Conservation (phyloP, 2,797 vertebrate genomes). For the Sparidentex hasta region DNA sequence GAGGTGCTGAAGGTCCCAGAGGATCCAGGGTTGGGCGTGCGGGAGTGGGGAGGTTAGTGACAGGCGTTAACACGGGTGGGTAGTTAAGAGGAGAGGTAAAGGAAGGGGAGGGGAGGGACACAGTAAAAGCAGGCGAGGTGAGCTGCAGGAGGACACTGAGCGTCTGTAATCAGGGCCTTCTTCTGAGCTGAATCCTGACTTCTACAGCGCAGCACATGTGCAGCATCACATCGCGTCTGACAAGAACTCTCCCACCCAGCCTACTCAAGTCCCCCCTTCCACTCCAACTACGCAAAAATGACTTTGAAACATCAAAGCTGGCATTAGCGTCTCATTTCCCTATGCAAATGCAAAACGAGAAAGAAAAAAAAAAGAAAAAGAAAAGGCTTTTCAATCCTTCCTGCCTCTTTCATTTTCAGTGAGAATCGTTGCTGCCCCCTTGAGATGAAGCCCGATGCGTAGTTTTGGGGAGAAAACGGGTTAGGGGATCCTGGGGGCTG, state of each 20-base stretch:
- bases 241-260: conserved; percentile 50
- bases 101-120: conserved; percentile 39
- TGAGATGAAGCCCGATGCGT: conserved; percentile 73
- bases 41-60: conserved; percentile 65
- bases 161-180: conserved; percentile 33
- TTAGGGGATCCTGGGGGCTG: conserved; percentile 77
- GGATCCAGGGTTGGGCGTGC: conserved; percentile 44
- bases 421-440: conserved; percentile 77
- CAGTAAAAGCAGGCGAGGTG: conserved; percentile 69
- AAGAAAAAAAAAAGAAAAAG: conserved; percentile 34
- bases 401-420: conserved; percentile 72
- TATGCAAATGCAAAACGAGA: conserved; percentile 74
- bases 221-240: conserved; percentile 43
- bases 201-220: conserved; percentile 39
- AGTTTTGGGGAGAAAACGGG: conserved; percentile 75
- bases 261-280: conserved; percentile 49
- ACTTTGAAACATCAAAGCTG: conserved; percentile 79
- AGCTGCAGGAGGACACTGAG: conserved; percentile 60
- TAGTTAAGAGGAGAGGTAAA: conserved; percentile 49
- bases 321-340: conserved; percentile 76
- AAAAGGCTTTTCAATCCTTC: conserved; percentile 52
- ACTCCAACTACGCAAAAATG: conserved; percentile 62
- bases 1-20: conserved; percentile 27
- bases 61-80: conserved; percentile 56
- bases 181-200: conserved; percentile 41